Evolutionary conservation across 2,888 invertebrate species (phyloP).

Genomic region (Rhamphomyia laevipes): DNA sequence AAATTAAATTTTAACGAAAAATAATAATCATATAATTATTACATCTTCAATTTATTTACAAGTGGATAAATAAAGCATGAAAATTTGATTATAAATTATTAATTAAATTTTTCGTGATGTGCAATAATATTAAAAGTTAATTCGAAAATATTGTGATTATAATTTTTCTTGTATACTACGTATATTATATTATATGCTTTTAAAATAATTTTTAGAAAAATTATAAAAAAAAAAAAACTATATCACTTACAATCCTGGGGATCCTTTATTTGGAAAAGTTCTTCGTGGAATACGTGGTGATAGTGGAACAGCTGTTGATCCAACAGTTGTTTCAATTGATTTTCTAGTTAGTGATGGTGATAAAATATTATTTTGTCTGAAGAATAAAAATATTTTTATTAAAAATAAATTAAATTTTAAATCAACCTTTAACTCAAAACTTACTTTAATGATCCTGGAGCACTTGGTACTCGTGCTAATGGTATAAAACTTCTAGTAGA

Average conservation of each 20-base stretch:
- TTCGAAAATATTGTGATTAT: no score
- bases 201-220: no score
- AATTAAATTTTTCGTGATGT: no score
- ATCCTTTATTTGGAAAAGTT: slow-evolving; percentile 23
- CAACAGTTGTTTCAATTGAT: slow-evolving; percentile 13
- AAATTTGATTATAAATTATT: no score
- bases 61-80: no score
- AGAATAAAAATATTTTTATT: background rate
- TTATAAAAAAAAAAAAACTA: background rate
- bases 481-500: slow-evolving; percentile 27
- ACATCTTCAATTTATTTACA: no score
- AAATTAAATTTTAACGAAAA: background rate
- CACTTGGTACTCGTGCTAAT: slow-evolving; percentile 56
- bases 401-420: background rate
- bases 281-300: slow-evolving; percentile 25
- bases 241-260: slow-evolving; percentile 28
- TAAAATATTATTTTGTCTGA: slow-evolving; percentile 21
- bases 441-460: slow-evolving; percentile 65
- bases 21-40: background rate
- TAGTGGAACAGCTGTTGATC: slow-evolving; percentile 17
- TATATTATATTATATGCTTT: no score
- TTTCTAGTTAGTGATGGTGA: slow-evolving; percentile 24
- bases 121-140: no score
- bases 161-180: no score
- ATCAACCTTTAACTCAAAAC: slow-evolving; percentile 14